Percentiles rank a stretch among this genome's conserved stretches.
Conservation (phyloP, 2,888 invertebrate genomes). For the Rhopalosiphum nymphaeae region DNA sequence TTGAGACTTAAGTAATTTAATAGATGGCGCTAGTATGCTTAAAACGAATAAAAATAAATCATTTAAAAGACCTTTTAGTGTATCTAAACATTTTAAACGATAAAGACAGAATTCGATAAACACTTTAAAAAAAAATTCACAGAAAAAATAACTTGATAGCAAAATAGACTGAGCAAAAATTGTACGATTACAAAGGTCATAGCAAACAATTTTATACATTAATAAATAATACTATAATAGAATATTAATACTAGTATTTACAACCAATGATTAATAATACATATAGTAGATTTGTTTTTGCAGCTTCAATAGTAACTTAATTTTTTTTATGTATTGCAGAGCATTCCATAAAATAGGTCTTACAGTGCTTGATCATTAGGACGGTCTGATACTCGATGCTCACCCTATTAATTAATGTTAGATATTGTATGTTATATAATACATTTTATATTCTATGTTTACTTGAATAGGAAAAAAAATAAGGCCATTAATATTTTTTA, state of each 20-base stretch:
- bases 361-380: no score
- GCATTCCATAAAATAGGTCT: no score
- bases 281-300: background rate
- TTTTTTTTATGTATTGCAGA: background rate
- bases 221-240: background rate
- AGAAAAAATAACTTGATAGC: background rate
- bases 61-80: background rate
- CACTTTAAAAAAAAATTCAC: background rate
- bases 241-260: background rate
- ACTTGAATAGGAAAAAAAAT: no score
- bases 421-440: no score
- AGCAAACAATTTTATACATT: background rate
- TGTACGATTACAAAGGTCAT: background rate
- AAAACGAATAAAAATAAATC: background rate
- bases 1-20: background rate
- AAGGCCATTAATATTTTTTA: no score
- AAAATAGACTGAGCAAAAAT: background rate
- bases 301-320: background rate
- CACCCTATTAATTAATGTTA: no score
- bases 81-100: background rate
- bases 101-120: background rate
- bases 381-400: no score
- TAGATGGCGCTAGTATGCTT: constrained; percentile 28
- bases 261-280: background rate
- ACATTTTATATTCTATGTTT: no score